Evolutionary conservation across 2,113 vertebrate genomes (phyloP).

Genomic region (Rhizomys pruinosus): DNA sequence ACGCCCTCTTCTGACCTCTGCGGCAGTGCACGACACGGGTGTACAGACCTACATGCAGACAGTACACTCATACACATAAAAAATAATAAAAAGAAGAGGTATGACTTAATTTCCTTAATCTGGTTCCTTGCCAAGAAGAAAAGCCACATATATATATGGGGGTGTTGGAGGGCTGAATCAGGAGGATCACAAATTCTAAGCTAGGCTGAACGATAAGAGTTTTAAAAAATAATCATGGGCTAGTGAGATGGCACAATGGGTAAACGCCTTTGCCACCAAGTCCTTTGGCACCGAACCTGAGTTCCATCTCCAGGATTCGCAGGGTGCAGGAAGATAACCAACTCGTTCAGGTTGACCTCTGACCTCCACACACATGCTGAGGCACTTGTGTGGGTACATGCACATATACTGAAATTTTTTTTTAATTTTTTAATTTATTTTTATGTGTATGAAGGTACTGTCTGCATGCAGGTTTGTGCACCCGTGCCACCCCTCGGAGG

Average conservation of each 20-base stretch:
- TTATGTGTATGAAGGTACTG: no score
- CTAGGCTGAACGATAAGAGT: background rate
- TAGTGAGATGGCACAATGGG: background rate
- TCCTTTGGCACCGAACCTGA: background rate
- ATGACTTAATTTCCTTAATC: conserved; percentile 36
- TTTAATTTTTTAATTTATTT: no score
- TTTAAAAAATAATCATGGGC: background rate
- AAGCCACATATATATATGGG: background rate
- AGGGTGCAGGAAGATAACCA: background rate
- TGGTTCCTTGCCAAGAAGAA: conserved; percentile 46
- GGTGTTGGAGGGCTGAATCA: background rate
- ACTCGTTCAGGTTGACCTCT: background rate
- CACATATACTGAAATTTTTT: no score
- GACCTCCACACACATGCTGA: background rate
- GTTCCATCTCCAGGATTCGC: background rate
- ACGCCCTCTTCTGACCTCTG: no score
- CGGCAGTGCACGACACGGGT: no score
- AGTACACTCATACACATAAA: no score
- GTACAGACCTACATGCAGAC: no score
- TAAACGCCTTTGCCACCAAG: background rate
- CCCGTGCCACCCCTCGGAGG: no score
- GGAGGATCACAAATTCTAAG: background rate
- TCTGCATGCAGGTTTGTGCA: no score
- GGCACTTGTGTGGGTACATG: no score
- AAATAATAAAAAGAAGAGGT: background rate